Evolutionary conservation across 2,888 invertebrate species (phyloP).

Genomic region (Trichacis sp.): DNA sequence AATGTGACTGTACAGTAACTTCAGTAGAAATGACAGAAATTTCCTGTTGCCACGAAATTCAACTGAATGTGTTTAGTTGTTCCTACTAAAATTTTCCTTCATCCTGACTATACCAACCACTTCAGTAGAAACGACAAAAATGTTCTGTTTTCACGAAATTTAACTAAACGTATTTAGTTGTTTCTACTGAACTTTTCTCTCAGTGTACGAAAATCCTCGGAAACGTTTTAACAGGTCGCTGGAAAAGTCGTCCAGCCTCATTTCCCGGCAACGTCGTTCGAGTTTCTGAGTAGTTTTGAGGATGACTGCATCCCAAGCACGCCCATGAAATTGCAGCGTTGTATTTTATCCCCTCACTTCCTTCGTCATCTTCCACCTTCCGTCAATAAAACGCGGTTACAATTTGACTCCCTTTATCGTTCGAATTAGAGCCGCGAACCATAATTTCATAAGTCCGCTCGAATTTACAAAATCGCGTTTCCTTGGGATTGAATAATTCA

Average conservation of each 20-base stretch:
- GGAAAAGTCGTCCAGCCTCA: neutral
- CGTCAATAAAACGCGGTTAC: neutral
- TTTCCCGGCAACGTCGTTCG: conserved; percentile 5
- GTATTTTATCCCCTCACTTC: conserved; percentile 7
- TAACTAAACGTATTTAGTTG: too few species aligned
- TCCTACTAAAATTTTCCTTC: too few species aligned
- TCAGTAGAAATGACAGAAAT: too few species aligned
- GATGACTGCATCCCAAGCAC: conserved; percentile 11
- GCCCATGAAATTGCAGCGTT: conserved; percentile 22
- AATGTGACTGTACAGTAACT: too few species aligned
- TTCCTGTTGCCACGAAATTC: too few species aligned
- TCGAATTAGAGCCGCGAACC: neutral
- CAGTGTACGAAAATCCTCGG: too few species aligned
- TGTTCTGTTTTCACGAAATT: too few species aligned
- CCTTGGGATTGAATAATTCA: neutral
- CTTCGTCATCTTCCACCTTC: conserved; percentile 4
- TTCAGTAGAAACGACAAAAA: too few species aligned
- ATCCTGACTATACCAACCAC: too few species aligned
- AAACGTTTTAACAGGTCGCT: neutral
- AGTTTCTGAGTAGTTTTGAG: conserved; percentile 32
- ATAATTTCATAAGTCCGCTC: neutral
- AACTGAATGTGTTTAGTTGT: too few species aligned
- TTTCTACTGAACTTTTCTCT: too few species aligned
- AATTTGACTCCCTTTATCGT: neutral
- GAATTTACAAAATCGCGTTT: neutral